Conservation (phyloP, 2,888 invertebrate species). For the Drosophila anomalata region DNA sequence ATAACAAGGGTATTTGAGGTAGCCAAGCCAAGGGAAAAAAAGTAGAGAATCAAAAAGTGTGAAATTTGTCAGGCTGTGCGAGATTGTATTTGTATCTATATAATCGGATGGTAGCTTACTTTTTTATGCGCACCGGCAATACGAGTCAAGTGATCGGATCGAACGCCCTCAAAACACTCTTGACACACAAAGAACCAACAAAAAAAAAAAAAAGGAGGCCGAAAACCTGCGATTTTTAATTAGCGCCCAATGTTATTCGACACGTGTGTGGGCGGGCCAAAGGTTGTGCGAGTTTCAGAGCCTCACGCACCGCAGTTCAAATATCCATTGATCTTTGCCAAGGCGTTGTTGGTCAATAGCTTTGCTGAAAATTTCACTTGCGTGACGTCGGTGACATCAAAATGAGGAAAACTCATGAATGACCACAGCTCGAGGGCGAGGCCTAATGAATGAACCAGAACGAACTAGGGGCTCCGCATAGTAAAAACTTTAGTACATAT, state of each 20-base stretch:
- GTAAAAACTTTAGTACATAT: slow-evolving; percentile 25
- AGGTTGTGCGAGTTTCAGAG: slow-evolving; percentile 43
- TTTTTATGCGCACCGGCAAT: slow-evolving; percentile 50
- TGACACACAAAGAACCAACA: slow-evolving; percentile 22
- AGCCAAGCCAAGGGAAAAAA: slow-evolving; percentile 15
- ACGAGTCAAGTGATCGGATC: slow-evolving; percentile 67
- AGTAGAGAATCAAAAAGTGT: slow-evolving; percentile 32
- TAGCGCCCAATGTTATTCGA: slow-evolving; percentile 52
- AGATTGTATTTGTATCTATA: slow-evolving; percentile 34
- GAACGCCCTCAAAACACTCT: slow-evolving; percentile 32
- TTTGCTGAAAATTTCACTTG: slow-evolving; percentile 39
- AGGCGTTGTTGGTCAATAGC: slow-evolving; percentile 35
- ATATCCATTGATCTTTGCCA: slow-evolving; percentile 17
- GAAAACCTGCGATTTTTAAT: slow-evolving; percentile 37
- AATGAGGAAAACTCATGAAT: slow-evolving; percentile 49
- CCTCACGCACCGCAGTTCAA: slow-evolving; percentile 14
- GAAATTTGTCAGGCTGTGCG: slow-evolving; percentile 41
- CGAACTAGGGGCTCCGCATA: background rate
- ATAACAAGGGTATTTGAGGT: slow-evolving; percentile 24
- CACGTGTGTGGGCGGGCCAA: slow-evolving; percentile 57
- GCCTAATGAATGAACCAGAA: slow-evolving; percentile 32
- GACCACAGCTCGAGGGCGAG: slow-evolving; percentile 32
- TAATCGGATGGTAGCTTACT: slow-evolving; percentile 17
- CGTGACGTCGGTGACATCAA: slow-evolving; percentile 46
- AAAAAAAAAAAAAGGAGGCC: slow-evolving; percentile 13